Percentiles rank a stretch among this genome's conserved stretches.
Conservation (phyloP, 2,888 invertebrate genomes). For the Dasysyrphus albostriatus region DNA sequence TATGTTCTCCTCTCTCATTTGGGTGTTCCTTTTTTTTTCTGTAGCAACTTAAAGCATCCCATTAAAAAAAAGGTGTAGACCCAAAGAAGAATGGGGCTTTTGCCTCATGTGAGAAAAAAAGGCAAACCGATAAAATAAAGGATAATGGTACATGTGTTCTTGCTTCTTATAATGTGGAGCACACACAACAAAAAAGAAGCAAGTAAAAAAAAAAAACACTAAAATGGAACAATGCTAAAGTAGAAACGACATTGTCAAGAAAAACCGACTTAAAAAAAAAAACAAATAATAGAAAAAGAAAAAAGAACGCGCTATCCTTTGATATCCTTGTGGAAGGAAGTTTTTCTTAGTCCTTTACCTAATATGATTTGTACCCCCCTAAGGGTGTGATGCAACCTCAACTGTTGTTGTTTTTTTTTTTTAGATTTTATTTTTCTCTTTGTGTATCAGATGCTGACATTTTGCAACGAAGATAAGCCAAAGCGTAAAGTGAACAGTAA, state of each 20-base stretch:
- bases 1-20: constrained; percentile 47
- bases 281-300: constrained; percentile 25
- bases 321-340: constrained; percentile 57
- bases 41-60: constrained; percentile 62
- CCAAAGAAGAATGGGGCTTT: constrained; percentile 12
- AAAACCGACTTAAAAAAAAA: constrained; percentile 13
- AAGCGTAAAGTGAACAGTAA: constrained; percentile 43
- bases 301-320: constrained; percentile 42
- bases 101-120: constrained; percentile 30
- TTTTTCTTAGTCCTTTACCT: constrained; percentile 40
- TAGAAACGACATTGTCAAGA: constrained; percentile 59
- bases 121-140: constrained; percentile 71
- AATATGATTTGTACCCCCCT: constrained; percentile 56
- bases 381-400: constrained; percentile 52
- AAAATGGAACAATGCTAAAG: constrained; percentile 50
- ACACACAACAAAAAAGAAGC: constrained; percentile 14
- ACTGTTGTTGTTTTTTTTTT: constrained; percentile 31
- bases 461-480: constrained; percentile 43
- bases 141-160: constrained; percentile 75
- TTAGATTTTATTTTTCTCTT: constrained; percentile 28
- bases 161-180: constrained; percentile 54
- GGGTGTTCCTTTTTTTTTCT: constrained; percentile 53
- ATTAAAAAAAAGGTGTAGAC: constrained; percentile 61
- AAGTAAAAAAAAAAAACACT: constrained; percentile 11
- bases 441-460: constrained; percentile 60